A percentile compares a stretch with the other conserved stretches of the same genome.
These are phyloP conservation scores for Caranx melampygus DNA, from an alignment of 2,113 vertebrate genomes.

Conservation along the genomic window DNA sequence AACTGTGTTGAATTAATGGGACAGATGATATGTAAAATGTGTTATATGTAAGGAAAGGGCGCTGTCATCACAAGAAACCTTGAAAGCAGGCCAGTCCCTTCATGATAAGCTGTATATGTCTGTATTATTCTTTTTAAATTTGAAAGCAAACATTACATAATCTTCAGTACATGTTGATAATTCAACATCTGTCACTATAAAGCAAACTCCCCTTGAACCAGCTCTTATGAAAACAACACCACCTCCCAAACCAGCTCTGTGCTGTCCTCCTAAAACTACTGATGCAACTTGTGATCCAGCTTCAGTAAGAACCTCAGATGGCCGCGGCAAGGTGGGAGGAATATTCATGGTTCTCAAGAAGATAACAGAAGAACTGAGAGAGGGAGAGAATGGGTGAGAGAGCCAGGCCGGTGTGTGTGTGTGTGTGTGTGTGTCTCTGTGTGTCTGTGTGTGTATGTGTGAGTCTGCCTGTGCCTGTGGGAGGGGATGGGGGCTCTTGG, in stretches of 20 bases:
- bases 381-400: conserved; percentile 48
- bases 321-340: conserved; percentile 71
- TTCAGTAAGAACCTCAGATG: conserved; percentile 62
- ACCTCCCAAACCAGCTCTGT: background rate
- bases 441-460: conserved; percentile 1
- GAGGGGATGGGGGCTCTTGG: conserved; percentile 65
- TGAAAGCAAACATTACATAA: background rate
- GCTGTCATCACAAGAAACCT: too few species aligned
- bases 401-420: conserved; percentile 25
- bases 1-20: background rate
- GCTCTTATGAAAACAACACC: too few species aligned
- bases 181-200: background rate
- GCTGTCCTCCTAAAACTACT: conserved; percentile 9
- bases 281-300: conserved; percentile 41
- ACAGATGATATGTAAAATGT: background rate
- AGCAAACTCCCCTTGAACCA: background rate
- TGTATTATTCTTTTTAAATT: background rate
- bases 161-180: background rate
- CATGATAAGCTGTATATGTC: too few species aligned
- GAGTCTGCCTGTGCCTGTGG: conserved; percentile 46
- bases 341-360: conserved; percentile 69
- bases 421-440: background rate
- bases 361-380: conserved; percentile 57
- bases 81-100: background rate
- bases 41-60: background rate